Evolutionary conservation across 2,113 vertebrate species (phyloP).

Genomic region (Syngnathus typhle): DNA sequence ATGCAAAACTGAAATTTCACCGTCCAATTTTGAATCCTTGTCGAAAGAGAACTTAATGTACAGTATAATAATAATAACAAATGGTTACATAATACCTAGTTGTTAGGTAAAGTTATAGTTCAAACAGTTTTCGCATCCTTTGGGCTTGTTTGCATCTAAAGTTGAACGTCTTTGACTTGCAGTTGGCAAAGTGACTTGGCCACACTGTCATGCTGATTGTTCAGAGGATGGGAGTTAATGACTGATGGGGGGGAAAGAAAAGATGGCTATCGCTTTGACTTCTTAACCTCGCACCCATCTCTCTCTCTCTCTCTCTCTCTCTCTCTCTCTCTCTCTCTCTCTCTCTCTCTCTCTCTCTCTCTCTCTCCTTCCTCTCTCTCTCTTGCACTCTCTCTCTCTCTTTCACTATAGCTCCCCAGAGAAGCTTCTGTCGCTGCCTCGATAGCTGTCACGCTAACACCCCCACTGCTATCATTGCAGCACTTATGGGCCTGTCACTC

Average conservation of each 20-base stretch:
- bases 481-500: constrained; percentile 75
- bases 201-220: constrained; percentile 46
- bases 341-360: constrained; percentile 20
- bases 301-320: constrained; percentile 1
- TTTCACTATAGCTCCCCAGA: constrained; percentile 46
- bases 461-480: constrained; percentile 64
- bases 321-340: constrained; percentile 15
- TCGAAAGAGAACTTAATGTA: background rate
- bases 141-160: constrained; percentile 33
- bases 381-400: constrained; percentile 8
- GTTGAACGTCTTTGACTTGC: constrained; percentile 58
- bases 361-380: background rate
- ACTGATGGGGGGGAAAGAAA: constrained; percentile 30
- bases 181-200: constrained; percentile 56
- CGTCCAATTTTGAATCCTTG: no score
- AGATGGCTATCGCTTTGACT: constrained; percentile 41
- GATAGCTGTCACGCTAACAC: constrained; percentile 70
- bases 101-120: constrained; percentile 27
- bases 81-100: constrained; percentile 17
- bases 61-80: background rate
- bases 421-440: constrained; percentile 58
- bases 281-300: constrained; percentile 12
- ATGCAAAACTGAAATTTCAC: background rate
- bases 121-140: constrained; percentile 28
- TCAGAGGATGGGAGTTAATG: constrained; percentile 30